Conservation (phyloP, 2,113 vertebrate species). For the Serinus canaria region DNA sequence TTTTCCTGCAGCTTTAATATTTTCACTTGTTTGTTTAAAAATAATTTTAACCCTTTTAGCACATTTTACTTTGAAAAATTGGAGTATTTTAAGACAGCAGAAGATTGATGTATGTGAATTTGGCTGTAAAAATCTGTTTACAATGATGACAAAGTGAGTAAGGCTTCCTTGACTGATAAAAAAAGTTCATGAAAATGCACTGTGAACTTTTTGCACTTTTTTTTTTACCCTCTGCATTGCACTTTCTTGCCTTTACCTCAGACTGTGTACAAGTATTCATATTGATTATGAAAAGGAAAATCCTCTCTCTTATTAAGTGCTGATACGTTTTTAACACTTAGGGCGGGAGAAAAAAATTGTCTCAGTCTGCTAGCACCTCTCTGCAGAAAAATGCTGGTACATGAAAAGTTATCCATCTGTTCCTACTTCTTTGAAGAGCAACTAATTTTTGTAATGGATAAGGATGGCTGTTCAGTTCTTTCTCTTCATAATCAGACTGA, state of each 20-base stretch:
- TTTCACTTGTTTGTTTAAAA: not conserved
- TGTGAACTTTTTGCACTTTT: not conserved
- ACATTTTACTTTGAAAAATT: not conserved
- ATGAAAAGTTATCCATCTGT: not conserved
- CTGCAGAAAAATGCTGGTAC: not conserved
- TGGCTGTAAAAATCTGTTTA: not conserved
- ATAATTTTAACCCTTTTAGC: not conserved
- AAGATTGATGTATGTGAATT: not conserved
- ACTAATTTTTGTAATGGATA: not conserved
- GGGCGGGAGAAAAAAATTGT: rapidly evolving
- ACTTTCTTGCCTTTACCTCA: not conserved
- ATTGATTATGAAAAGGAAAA: not conserved
- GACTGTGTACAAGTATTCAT: not conserved
- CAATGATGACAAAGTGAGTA: rapidly evolving
- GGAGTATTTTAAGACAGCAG: not conserved
- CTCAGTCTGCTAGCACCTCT: not conserved
- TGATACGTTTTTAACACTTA: not conserved
- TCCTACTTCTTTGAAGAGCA: not conserved
- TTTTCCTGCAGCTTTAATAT: not conserved
- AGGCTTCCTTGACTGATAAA: not conserved
- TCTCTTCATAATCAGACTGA: not conserved
- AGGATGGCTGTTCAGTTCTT: not conserved
- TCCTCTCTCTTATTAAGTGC: rapidly evolving
- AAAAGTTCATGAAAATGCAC: not conserved
- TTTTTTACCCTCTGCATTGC: not conserved